Base-by-base conservation (phyloP, 2,113 vertebrate genomes). In the Porphyrio hochstetteri region DNA sequence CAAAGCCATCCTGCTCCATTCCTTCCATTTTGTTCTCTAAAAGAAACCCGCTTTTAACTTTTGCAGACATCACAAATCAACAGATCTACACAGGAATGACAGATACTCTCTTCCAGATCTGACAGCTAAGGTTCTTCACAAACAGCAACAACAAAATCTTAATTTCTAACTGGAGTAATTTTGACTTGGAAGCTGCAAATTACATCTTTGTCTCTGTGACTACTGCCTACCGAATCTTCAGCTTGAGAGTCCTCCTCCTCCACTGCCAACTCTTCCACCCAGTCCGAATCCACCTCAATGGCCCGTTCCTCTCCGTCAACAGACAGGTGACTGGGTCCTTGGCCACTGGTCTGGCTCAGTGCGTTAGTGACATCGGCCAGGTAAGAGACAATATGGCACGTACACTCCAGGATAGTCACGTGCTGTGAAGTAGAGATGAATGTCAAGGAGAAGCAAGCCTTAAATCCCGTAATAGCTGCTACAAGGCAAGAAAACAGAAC, bases 181-280 rank as follows among this genome's bases (percentile, higher is more conserved):
- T 27, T 56, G 69, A 28, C 44, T 7, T 20, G 70, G n/a, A 67
- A 82, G 31, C 55, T n/a, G 25, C 5, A 50, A 40, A 75, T 44
- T 1, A 21, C 57, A 25, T 11, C 24, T 44, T 31, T 8, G 10
- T 16, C 27, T 40, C 16, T 8, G 42, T 15, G 52, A 21, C 56
- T 5, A 15, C 0, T 24, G 63, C 98, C 98, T 96, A 99, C 99
- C 75, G 99, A 99, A 83, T 99, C 99, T 76, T 99, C 99, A 31
- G 99, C 99, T 95, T 99, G 99, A 1, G 99, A 99, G 90, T 99
- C 99, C 74, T 99, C 99, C 70, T 99, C 99, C 92, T 99, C 99
- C 64, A 99, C 99, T 0, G 99, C 99, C 94, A 99, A 96, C 90
- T 99, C 99, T 70, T 99, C 99, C 76, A 99, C 99, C 99, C 99